A percentile compares a stretch with the other conserved stretches of the same genome.
Conservation (phyloP, 2,888 invertebrate species). For the Xylota segnis region DNA sequence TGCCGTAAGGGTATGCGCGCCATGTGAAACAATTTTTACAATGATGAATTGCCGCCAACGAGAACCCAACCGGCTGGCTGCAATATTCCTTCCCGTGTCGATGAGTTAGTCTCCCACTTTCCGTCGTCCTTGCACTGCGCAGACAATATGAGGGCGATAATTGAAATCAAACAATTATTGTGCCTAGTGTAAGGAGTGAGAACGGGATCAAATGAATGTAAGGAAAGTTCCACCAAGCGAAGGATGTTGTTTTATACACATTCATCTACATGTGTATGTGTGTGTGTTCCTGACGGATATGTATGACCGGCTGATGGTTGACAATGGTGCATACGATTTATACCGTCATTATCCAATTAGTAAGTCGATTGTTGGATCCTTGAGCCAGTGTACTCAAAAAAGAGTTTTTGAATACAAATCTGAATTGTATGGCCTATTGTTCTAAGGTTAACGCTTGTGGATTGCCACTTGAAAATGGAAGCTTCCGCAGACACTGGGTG, state of each 20-base stretch:
- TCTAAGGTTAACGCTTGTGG: conserved; percentile 35
- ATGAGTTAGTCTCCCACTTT: conserved; percentile 1
- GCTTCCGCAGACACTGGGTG: conserved; percentile 10
- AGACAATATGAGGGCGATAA: conserved; percentile 48
- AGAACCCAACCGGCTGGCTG: conserved; percentile 38
- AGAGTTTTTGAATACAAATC: conserved; percentile 48
- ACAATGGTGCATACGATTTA: conserved; percentile 56
- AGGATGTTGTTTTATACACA: conserved; percentile 12
- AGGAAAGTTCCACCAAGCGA: conserved; percentile 15
- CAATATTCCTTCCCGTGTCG: conserved; percentile 22
- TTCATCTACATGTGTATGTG: neutral
- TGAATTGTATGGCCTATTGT: conserved; percentile 49
- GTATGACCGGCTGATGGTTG: conserved; percentile 9
- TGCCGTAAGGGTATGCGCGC: conserved; percentile 39
- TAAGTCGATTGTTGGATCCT: conserved; percentile 60
- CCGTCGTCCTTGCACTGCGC: neutral
- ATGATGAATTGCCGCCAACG: conserved; percentile 72
- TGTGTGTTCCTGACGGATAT: neutral
- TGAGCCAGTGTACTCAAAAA: conserved; percentile 13
- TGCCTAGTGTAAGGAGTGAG: conserved; percentile 39
- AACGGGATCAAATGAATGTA: conserved; percentile 14
- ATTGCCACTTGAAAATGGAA: conserved; percentile 35
- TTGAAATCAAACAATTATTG: conserved; percentile 74
- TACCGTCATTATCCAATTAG: conserved; percentile 72
- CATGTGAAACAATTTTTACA: conserved; percentile 59